Evolutionary conservation across 2,797 vertebrate species (phyloP), one percentile per base, ranked within the genome.

Genomic region (Acropternis orthonyx): DNA sequence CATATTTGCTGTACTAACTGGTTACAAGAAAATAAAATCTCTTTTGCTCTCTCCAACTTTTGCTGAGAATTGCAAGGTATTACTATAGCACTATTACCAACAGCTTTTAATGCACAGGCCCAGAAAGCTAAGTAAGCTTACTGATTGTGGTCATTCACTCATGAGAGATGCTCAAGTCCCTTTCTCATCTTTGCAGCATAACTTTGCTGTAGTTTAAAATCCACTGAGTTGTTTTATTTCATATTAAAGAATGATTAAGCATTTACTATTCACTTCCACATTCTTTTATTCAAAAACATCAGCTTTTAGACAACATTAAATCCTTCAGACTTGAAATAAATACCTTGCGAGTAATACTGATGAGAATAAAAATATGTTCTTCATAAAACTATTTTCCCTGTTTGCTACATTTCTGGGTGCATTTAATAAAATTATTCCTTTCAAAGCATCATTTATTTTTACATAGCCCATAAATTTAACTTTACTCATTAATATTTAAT

Each of bases 61-160:
- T 24, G 6, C 8, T 26, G 30, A 36, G 34, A 51, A 61, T 48
- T 54, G 15, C 7, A 62, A 52, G 26, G 13, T 21, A 11, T 9
- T 56, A 36, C 32, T 67, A 14, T 1, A 39, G 19, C 12, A 69
- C 6, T 15, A 54, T 2, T 46, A 13, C 11, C 55, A 74, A 46
- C 5, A 56, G 23, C 4, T 41, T 84, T 30, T 65, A 48, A 56
- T 55, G 17, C 14, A 49, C 0, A 41, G 5, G 13, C 19, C 30
- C 19, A 67, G 28, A 87, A 77, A 69, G 10, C 13, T 52, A 6
- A 2, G 2, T 6, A 48, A 3, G 16, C 17, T 77, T 0, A 0
- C 27, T 54, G 12, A 67, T 23, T 46, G 15, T 30, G 19, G 24
- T 21, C 37, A 41, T 65, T 79, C 32, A 71, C 17, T 66, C 58